Evolutionary conservation across 2,888 invertebrate genomes (phyloP).

Genomic region (Lymantria dispar): DNA sequence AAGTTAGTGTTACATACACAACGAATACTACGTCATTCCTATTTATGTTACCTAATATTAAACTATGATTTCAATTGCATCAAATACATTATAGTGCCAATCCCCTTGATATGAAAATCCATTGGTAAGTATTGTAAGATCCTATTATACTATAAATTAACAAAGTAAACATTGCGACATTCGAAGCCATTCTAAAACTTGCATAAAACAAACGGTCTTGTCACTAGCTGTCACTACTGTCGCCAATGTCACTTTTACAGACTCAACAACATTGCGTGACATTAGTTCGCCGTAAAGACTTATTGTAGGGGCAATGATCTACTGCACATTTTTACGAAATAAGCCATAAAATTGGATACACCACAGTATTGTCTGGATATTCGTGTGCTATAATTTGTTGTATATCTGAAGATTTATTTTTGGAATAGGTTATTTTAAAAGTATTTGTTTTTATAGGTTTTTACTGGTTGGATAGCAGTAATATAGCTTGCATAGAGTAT

Average conservation of each 20-base stretch:
- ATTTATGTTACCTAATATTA: no score
- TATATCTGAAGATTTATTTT: constrained; percentile 26
- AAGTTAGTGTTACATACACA: no score
- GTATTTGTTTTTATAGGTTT: background rate
- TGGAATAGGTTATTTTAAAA: background rate
- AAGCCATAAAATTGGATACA: constrained; percentile 69
- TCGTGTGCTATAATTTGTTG: constrained; percentile 16
- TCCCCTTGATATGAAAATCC: background rate
- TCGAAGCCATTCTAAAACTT: constrained; percentile 14
- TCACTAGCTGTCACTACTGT: constrained; percentile 32
- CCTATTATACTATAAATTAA: background rate
- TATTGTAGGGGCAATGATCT: constrained; percentile 64
- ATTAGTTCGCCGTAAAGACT: constrained; percentile 25
- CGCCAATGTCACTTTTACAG: constrained; percentile 16
- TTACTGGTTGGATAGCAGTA: no score
- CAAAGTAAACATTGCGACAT: constrained; percentile 19
- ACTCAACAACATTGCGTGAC: constrained; percentile 47
- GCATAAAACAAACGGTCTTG: constrained; percentile 23
- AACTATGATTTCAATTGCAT: no score
- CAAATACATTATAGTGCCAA: no score
- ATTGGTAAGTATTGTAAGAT: background rate
- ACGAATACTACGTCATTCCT: no score
- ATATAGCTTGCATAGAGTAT: no score
- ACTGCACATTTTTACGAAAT: constrained; percentile 70
- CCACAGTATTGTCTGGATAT: constrained; percentile 44